A percentile compares a stretch with the other conserved stretches of the same genome.
Conservation (phyloP, 2,888 invertebrate species). For the Cantharis rufa region DNA sequence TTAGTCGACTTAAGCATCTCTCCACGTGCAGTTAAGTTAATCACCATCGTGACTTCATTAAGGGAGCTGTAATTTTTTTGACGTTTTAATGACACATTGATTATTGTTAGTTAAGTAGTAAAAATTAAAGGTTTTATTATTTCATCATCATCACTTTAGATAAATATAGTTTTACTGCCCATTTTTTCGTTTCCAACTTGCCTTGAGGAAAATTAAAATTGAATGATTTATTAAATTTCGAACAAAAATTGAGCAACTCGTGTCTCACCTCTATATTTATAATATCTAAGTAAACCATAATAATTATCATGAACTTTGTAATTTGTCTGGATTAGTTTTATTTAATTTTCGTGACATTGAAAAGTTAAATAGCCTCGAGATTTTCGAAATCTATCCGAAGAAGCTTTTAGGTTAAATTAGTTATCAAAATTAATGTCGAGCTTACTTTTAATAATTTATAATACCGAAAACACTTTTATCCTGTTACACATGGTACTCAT, state of each 20-base stretch:
- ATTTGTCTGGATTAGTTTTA: neutral
- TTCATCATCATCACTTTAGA: neutral
- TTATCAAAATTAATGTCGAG: slow-evolving; percentile 1
- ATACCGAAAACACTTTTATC: slow-evolving; percentile 12
- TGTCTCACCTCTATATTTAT: neutral
- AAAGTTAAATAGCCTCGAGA: neutral
- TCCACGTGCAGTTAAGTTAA: slow-evolving; percentile 1
- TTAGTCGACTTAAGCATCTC: neutral
- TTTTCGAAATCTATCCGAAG: neutral
- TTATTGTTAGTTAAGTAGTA: neutral
- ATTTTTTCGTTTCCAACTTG: neutral
- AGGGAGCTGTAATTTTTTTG: neutral
- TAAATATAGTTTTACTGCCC: neutral
- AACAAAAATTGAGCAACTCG: neutral
- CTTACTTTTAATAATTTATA: slow-evolving; percentile 3
- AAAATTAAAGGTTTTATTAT: neutral
- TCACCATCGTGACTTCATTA: neutral
- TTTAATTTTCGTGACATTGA: slow-evolving; percentile 3
- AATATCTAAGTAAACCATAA: neutral
- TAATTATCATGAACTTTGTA: neutral
- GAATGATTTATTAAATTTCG: neutral
- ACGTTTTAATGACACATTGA: slow-evolving; percentile 1
- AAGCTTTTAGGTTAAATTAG: slow-evolving; percentile 4
- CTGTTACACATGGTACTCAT: slow-evolving; percentile 1
- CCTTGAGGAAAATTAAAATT: neutral